phyloP scores from a whole-genome alignment of 2,113 vertebrate species.

The Seriola aureovittata region DNA sequence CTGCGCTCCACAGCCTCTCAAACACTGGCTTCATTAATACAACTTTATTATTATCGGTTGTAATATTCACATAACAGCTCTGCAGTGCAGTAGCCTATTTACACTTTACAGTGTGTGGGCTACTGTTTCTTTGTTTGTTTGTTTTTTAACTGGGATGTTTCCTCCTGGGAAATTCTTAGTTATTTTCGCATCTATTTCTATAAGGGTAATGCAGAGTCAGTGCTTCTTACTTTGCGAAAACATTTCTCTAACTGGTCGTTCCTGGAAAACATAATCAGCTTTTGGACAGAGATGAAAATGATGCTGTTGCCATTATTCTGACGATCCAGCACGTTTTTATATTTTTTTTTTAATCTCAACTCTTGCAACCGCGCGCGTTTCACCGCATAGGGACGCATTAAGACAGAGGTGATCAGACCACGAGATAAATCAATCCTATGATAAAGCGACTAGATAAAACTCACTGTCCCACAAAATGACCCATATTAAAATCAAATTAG shows the following conservation, averaged over 20 bases:
- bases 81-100: too few relatives aligned
- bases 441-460: neutral
- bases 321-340: neutral
- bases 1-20: slow-evolving; percentile 22
- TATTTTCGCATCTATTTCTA: neutral
- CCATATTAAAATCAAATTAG: slow-evolving; percentile 23
- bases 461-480: neutral
- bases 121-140: neutral
- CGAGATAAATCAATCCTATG: neutral
- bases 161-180: neutral
- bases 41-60: neutral
- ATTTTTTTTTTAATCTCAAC: neutral
- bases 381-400: neutral
- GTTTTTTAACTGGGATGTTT: neutral
- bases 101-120: neutral
- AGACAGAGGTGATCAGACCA: neutral
- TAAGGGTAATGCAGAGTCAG: neutral
- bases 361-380: slow-evolving; percentile 14
- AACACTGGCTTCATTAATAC: neutral
- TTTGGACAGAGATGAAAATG: neutral
- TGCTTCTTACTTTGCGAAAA: neutral
- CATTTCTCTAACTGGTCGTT: neutral
- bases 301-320: neutral
- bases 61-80: neutral
- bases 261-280: neutral